phyloP scores from a whole-genome alignment of 2,888 invertebrate genomes.

The Chrysopilus asiliformis region DNA sequence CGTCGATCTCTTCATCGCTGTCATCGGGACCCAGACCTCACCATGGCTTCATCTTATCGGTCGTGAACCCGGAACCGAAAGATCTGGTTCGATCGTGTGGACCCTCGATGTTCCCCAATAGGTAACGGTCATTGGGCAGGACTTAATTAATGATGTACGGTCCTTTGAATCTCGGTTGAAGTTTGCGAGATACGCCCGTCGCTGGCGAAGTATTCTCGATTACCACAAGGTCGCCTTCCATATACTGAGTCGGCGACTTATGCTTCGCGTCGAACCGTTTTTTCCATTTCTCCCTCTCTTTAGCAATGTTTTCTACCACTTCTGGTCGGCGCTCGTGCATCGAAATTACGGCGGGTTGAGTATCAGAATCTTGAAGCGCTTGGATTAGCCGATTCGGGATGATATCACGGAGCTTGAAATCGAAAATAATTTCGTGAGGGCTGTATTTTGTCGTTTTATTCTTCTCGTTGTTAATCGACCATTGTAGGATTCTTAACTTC shows the following conservation, averaged over 20 bases:
- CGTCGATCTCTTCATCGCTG: too few species aligned
- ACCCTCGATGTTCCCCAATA: too few species aligned
- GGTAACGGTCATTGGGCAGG: too few species aligned
- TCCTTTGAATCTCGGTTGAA: too few species aligned
- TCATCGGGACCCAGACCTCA: too few species aligned
- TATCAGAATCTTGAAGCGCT: constrained; percentile 6
- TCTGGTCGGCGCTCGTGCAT: not conserved
- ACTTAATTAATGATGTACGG: too few species aligned
- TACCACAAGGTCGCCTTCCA: not conserved
- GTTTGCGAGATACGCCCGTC: too few species aligned
- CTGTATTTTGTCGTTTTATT: constrained; percentile 11
- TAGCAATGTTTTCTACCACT: constrained; percentile 1
- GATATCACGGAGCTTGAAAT: too few species aligned
- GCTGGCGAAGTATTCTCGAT: not conserved
- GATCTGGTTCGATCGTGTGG: too few species aligned
- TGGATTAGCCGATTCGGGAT: constrained; percentile 8
- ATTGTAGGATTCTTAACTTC: constrained; percentile 12
- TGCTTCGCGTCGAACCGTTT: constrained; percentile 1
- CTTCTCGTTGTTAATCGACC: constrained; percentile 12
- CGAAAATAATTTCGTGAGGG: constrained; percentile 16
- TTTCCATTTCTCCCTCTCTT: constrained; percentile 1
- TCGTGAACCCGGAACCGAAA: too few species aligned
- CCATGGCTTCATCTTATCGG: too few species aligned
- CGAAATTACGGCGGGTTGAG: not conserved
- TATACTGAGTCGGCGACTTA: not conserved